phyloP scores from a whole-genome alignment of 2,888 invertebrate species.

The Drosophila histrio region DNA sequence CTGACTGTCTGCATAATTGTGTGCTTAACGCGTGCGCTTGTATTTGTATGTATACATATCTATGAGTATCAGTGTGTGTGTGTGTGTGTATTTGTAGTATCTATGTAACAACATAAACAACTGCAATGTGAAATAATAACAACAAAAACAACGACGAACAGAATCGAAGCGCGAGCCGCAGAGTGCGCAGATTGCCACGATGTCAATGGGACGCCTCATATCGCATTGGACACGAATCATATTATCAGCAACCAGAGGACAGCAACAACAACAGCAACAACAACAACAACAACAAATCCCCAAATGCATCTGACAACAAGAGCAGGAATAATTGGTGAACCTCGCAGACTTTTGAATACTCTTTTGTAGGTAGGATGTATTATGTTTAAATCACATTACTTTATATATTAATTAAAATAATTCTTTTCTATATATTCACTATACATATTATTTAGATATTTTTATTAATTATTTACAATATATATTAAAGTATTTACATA shows the following conservation, averaged over 20 bases:
- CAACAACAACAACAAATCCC: constrained; percentile 44
- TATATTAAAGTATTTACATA: no score
- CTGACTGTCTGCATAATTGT: constrained; percentile 80
- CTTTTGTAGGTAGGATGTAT: no score
- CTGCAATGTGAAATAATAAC: constrained; percentile 59
- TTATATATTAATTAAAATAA: no score
- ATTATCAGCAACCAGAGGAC: constrained; percentile 62
- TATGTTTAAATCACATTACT: no score
- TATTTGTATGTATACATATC: constrained; percentile 20
- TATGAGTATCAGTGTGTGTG: constrained; percentile 4
- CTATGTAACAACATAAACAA: constrained; percentile 59
- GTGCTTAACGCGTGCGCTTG: constrained; percentile 74
- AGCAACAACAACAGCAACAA: constrained; percentile 21
- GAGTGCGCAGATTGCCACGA: constrained; percentile 51
- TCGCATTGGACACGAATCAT: constrained; percentile 72
- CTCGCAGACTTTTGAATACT: constrained; percentile 16
- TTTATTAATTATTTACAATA: no score
- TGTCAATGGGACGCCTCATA: constrained; percentile 57
- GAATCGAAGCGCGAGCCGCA: constrained; percentile 59
- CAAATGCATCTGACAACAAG: constrained; percentile 43
- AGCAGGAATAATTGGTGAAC: background rate
- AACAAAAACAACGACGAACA: constrained; percentile 35
- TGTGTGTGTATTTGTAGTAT: constrained; percentile 26
- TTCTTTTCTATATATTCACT: no score
- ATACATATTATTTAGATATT: no score